These are phyloP conservation scores for Monodelphis domestica DNA, from an alignment of 2,797 vertebrate genomes.

Conservation along the genomic window DNA sequence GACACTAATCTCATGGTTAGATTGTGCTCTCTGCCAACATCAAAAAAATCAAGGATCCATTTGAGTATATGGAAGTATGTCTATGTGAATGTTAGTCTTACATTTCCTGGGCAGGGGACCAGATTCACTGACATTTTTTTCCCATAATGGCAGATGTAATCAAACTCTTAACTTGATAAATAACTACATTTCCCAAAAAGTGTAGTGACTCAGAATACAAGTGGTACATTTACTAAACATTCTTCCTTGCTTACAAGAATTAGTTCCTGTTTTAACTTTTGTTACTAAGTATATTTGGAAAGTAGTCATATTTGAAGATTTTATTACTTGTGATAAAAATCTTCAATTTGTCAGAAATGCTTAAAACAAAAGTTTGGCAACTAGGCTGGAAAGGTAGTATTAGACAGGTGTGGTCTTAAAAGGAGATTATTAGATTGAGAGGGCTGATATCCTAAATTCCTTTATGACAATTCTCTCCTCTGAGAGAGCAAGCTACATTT, in stretches of 20 bases:
- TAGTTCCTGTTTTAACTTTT: constrained; percentile 21
- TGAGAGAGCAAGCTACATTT: constrained; percentile 1
- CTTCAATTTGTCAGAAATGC: constrained; percentile 37
- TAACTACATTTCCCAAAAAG: not conserved
- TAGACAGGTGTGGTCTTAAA: constrained; percentile 30
- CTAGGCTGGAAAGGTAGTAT: constrained; percentile 29
- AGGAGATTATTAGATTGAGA: constrained; percentile 8
- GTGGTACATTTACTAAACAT: constrained; percentile 42
- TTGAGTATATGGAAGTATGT: not conserved
- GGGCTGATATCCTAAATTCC: not conserved
- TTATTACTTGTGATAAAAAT: constrained; percentile 30
- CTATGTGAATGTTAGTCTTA: not conserved
- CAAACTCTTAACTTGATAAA: constrained; percentile 43
- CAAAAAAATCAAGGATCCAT: not conserved
- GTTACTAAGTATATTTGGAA: constrained; percentile 19
- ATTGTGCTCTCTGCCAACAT: not conserved
- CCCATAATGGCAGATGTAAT: constrained; percentile 40
- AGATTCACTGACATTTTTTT: constrained; percentile 43
- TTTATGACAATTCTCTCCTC: not conserved
- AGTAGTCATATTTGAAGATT: constrained; percentile 28
- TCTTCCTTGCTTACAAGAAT: constrained; percentile 26
- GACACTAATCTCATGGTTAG: not conserved
- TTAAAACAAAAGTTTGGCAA: constrained; percentile 26
- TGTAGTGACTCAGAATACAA: constrained; percentile 5
- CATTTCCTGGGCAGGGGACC: not conserved